Conservation (phyloP, 2,113 vertebrate genomes). For the Cynoglossus semilaevis region DNA sequence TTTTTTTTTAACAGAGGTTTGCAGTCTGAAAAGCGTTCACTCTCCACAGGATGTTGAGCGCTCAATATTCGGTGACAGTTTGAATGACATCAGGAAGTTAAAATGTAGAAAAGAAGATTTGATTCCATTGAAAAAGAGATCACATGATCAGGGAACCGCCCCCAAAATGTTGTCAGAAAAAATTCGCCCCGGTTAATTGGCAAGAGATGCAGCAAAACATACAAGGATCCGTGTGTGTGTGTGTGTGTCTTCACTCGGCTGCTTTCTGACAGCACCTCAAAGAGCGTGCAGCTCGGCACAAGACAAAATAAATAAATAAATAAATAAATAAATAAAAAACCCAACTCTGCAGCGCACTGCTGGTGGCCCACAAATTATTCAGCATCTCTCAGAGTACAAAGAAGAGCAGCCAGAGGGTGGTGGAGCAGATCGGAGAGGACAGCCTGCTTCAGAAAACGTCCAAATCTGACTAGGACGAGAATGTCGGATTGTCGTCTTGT, state of each 20-base stretch:
- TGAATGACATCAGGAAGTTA: background rate
- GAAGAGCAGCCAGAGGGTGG: conserved; percentile 52
- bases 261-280: conserved; percentile 60
- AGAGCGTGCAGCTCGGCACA: conserved; percentile 43
- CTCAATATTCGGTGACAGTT: conserved; percentile 17
- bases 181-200: conserved; percentile 29
- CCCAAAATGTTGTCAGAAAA: conserved; percentile 1
- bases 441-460: conserved; percentile 10
- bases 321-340: conserved; percentile 32
- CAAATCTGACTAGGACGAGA: conserved; percentile 17
- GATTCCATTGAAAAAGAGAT: conserved; percentile 6
- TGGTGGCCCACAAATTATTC: conserved; percentile 72
- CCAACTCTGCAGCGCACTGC: conserved; percentile 33
- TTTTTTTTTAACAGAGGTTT: no score
- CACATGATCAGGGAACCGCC: conserved; percentile 13
- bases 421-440: conserved; percentile 28
- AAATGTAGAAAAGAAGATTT: conserved; percentile 16
- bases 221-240: conserved; percentile 41
- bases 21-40: background rate
- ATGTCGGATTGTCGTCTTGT: conserved; percentile 38
- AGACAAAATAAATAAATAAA: conserved; percentile 45
- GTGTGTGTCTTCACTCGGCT: conserved; percentile 36
- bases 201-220: conserved; percentile 27
- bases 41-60: conserved; percentile 22
- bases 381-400: conserved; percentile 52